Evolutionary conservation across 2,113 vertebrate genomes (phyloP).

Genomic region (Forbesichthys agassizii): DNA sequence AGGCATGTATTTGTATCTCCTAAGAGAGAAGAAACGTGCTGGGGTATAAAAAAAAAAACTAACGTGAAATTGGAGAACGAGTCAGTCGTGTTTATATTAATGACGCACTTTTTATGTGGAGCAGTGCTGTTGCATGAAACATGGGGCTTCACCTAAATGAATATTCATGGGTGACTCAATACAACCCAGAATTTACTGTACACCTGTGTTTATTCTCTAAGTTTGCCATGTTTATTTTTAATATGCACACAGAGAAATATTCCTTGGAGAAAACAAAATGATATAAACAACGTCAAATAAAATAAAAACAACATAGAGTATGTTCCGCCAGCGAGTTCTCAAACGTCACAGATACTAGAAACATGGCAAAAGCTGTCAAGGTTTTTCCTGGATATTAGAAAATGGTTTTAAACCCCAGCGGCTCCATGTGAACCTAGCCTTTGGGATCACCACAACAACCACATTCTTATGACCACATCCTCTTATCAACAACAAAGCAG

Average conservation of each 20-base stretch:
- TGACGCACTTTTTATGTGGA: conserved; percentile 7
- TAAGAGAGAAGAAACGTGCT: not conserved
- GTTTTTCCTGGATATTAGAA: no score
- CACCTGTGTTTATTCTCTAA: not conserved
- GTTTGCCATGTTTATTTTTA: no score
- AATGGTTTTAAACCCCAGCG: no score
- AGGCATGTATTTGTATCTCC: conserved; percentile 14
- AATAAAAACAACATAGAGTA: no score
- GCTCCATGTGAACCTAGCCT: no score
- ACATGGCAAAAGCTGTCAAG: no score
- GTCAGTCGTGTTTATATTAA: conserved; percentile 27
- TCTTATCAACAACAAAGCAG: no score
- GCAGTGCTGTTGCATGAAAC: conserved; percentile 2
- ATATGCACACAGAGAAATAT: no score
- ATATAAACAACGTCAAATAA: no score
- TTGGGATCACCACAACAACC: no score
- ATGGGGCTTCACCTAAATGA: conserved; percentile 12
- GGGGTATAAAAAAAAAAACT: conserved; percentile 17
- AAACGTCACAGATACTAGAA: conserved; percentile 11
- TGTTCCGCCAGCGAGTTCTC: not conserved
- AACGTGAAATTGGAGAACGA: conserved; percentile 9
- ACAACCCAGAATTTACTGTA: not conserved
- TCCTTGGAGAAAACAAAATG: no score
- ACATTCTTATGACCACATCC: no score
- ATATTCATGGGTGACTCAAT: conserved; percentile 12